phyloP scores from a whole-genome alignment of 2,797 vertebrate species.

The Holocentrus rufus region DNA sequence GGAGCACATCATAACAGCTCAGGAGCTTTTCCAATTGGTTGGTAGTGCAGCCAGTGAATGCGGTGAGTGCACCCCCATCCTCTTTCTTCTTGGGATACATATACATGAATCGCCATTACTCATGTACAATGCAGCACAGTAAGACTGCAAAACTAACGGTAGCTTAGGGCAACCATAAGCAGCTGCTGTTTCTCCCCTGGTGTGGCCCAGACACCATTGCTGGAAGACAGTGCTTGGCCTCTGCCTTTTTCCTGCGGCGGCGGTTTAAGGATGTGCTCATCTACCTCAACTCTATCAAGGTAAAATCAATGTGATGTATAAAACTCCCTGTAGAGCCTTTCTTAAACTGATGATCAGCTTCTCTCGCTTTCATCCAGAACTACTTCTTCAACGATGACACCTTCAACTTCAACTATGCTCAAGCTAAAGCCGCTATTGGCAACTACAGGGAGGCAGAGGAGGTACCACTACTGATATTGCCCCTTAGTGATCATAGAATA shows the following conservation, averaged over 20 bases:
- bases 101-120: background rate
- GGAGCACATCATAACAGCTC: constrained; percentile 90
- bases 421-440: constrained; percentile 89
- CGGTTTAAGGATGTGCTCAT: constrained; percentile 90
- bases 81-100: background rate
- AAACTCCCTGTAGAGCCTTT: background rate
- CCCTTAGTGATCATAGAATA: background rate
- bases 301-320: constrained; percentile 61
- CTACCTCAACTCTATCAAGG: constrained; percentile 92
- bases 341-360: background rate
- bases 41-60: constrained; percentile 91
- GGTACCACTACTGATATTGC: constrained; percentile 66
- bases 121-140: background rate
- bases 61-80: constrained; percentile 70
- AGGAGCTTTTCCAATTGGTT: constrained; percentile 90
- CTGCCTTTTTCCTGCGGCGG: constrained; percentile 88
- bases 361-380: constrained; percentile 72
- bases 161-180: background rate
- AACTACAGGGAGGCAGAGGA: constrained; percentile 88
- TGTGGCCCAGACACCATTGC: constrained; percentile 86
- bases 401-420: constrained; percentile 91
- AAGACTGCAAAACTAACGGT: background rate
- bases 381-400: constrained; percentile 90
- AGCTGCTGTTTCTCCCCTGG: background rate
- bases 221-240: constrained; percentile 90